A percentile compares a stretch with the other conserved stretches of the same genome.
Conservation (phyloP, 1,140 invertebrate species). For the Drosophila pseudoananassae region DNA sequence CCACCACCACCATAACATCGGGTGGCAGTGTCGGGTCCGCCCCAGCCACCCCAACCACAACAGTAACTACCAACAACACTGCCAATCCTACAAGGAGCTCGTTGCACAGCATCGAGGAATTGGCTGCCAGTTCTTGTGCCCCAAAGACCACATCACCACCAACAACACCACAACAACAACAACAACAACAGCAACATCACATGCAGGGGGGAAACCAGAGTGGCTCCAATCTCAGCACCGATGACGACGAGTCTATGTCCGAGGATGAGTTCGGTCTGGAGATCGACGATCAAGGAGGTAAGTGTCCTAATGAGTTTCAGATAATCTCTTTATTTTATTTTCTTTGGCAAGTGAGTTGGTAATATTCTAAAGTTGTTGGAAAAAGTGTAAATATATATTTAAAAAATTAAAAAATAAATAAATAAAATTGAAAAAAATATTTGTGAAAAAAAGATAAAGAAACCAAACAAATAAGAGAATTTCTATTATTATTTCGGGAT, state of each 20-base stretch:
- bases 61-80: slow-evolving; percentile 24
- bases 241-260: slow-evolving; percentile 75
- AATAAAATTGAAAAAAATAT: not conserved
- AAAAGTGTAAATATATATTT: not conserved
- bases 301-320: slow-evolving; percentile 19
- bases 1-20: slow-evolving; percentile 26
- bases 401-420: not conserved
- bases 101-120: slow-evolving; percentile 72
- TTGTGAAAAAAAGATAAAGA: not conserved
- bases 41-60: not conserved
- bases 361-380: slow-evolving; percentile 42
- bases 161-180: slow-evolving; percentile 22
- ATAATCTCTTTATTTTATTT: not conserved
- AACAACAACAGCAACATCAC: slow-evolving; percentile 48
- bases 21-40: not conserved
- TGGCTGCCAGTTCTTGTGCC: slow-evolving; percentile 70
- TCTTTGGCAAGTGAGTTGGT: slow-evolving; percentile 18
- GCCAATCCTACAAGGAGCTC: slow-evolving; percentile 55
- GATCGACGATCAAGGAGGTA: slow-evolving; percentile 72
- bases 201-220: slow-evolving; percentile 55
- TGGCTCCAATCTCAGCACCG: slow-evolving; percentile 66
- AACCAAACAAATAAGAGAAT: not conserved
- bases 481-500: not conserved
- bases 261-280: slow-evolving; percentile 73
- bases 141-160: slow-evolving; percentile 38